Evolutionary conservation across 2,797 vertebrate species (phyloP).

Genomic region (Arrhamphus sclerolepis): DNA sequence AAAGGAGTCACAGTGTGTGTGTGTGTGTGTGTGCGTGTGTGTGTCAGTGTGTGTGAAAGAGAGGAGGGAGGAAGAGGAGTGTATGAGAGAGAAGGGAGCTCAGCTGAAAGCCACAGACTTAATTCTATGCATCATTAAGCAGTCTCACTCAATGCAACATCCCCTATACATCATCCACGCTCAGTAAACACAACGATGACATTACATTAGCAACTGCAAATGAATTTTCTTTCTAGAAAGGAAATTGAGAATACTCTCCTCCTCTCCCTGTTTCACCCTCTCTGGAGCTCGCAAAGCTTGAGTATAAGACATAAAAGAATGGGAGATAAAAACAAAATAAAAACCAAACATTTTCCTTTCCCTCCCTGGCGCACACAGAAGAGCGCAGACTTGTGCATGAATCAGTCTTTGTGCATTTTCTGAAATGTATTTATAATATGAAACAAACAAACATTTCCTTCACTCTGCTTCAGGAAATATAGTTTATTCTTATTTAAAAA

Average conservation of each 20-base stretch:
- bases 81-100: slow-evolving; percentile 82
- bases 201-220: slow-evolving; percentile 99
- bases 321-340: slow-evolving; percentile 81
- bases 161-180: slow-evolving; percentile 99
- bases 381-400: slow-evolving; percentile 21
- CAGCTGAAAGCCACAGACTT: slow-evolving; percentile 98
- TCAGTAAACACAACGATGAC: slow-evolving; percentile 98
- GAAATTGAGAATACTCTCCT: slow-evolving; percentile 94
- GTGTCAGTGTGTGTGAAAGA: slow-evolving; percentile 19
- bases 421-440: slow-evolving; percentile 55
- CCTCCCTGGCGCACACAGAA: slow-evolving; percentile 24
- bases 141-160: slow-evolving; percentile 96
- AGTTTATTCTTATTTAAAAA: slow-evolving; percentile 55
- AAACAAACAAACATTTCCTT: slow-evolving; percentile 35
- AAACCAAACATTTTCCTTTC: slow-evolving; percentile 71
- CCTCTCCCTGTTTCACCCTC: slow-evolving; percentile 74
- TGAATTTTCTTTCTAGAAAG: slow-evolving; percentile 99
- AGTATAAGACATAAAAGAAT: slow-evolving; percentile 75
- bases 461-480: slow-evolving; percentile 24
- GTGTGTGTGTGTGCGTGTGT: slow-evolving; percentile 18
- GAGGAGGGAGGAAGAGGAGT: slow-evolving; percentile 45
- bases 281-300: slow-evolving; percentile 68
- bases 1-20: slow-evolving; percentile 46
- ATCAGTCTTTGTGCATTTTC: slow-evolving; percentile 20
- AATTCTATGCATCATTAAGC: slow-evolving; percentile 99